Base-by-base conservation (phyloP, 2,888 invertebrate species). In the Cabera pusaria region DNA sequence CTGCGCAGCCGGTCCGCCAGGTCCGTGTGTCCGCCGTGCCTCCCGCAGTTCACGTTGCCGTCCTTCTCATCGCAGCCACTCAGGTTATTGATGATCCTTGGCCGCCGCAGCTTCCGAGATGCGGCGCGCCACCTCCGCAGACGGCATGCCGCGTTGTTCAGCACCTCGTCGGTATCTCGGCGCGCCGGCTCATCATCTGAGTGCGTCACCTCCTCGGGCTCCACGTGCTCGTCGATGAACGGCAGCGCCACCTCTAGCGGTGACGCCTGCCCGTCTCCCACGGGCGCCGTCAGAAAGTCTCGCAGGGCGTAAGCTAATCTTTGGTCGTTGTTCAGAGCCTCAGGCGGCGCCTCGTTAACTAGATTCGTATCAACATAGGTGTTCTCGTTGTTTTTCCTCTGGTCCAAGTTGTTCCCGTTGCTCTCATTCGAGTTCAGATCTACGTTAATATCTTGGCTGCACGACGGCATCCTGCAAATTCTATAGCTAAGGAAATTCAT, bases 81-180 rank as follows among this genome's bases (percentile, higher is more conserved):
- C 36, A 87, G 72, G 47, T 90, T 90, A 59, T 90, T 88, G 28
- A 90, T 90, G 19, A 74, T 90, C 53, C 77, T 69, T 49, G 71
- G 91, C 52, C 73, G 83, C 1, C 87, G 81, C 17, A 90, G 71
- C 55, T 90, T 87, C 25, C 90, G 72, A 6, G 90, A 84, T 1
- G 90, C 83, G 24, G 90, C 90, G 18, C 89, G 84, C 76, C 90
- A 88, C 25, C 88, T 67, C 46, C 86, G 78, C 59, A 91, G 67
- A 34, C 90, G 78, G 50, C 90, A 85, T 17, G 85, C 89, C 1
- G 85, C 86, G 50, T 83, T 88, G 57, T 81, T 84, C 19, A 81
- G 56, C 40, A 81, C 77, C 44, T 82, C 85, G 5, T 82, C 80
- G 0, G 86, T 77, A 12, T 78, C 86, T 6, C 72, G 75, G 29